phyloP scores from a whole-genome alignment of 1,140 invertebrate genomes.

The Amyelois transitella region DNA sequence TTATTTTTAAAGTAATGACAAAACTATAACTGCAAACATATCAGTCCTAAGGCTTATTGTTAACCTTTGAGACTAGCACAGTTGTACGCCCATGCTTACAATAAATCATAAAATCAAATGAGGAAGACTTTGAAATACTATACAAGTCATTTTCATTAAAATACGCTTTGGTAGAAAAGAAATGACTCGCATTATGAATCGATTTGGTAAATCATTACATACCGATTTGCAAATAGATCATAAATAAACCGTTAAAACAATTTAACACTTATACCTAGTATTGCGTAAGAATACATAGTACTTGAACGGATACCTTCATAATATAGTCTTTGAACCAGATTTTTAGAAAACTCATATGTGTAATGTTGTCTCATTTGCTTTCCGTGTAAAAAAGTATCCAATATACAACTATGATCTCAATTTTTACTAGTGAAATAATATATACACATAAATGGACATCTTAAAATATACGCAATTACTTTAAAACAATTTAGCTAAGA shows the following conservation, averaged over 20 bases:
- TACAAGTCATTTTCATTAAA: conserved; percentile 41
- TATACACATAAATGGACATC: conserved; percentile 25
- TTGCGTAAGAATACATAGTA: conserved; percentile 69
- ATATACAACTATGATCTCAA: background rate
- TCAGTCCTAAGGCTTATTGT: conserved; percentile 30
- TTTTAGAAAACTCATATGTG: conserved; percentile 19
- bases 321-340: conserved; percentile 39
- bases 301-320: conserved; percentile 40
- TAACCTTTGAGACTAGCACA: conserved; percentile 46
- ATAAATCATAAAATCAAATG: conserved; percentile 25
- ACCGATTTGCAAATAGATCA: conserved; percentile 37
- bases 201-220: conserved; percentile 9
- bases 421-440: conserved; percentile 14
- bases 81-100: conserved; percentile 28
- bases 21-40: conserved; percentile 33
- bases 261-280: conserved; percentile 74
- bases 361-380: conserved; percentile 34
- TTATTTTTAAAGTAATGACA: conserved; percentile 18
- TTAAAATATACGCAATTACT: conserved; percentile 9
- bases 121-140: conserved; percentile 47
- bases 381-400: conserved; percentile 2
- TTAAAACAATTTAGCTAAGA: background rate
- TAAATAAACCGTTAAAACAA: conserved; percentile 72
- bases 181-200: conserved; percentile 25
- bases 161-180: conserved; percentile 60